Percentiles rank a stretch among this genome's conserved stretches.
phyloP scores from a whole-genome alignment of 2,113 vertebrate species.

The Neomonachus schauinslandi region DNA sequence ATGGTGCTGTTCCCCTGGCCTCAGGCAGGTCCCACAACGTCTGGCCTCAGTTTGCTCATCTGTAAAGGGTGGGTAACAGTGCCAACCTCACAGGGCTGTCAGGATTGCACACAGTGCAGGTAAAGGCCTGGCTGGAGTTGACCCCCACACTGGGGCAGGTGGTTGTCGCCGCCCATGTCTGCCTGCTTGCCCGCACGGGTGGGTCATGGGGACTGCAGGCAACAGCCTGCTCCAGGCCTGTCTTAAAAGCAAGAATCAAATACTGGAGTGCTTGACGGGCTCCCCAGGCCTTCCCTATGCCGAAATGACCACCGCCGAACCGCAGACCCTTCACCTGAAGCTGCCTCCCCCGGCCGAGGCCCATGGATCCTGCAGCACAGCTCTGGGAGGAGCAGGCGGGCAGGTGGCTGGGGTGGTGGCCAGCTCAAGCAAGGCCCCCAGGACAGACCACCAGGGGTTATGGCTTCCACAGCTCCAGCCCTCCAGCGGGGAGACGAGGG shows the following conservation, averaged over 20 bases:
- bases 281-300: neutral
- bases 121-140: neutral
- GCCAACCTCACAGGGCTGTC: neutral
- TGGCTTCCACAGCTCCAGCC: neutral
- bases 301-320: accelerated
- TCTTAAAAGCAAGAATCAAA: neutral
- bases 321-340: neutral
- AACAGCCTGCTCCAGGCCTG: neutral
- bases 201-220: neutral
- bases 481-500: accelerated
- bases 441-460: neutral
- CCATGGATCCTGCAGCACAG: neutral
- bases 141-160: accelerated
- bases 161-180: neutral
- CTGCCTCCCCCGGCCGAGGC: neutral
- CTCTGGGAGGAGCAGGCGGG: too few species aligned
- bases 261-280: too few species aligned
- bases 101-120: too few species aligned
- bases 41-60: neutral
- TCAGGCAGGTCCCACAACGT: accelerated
- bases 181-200: neutral
- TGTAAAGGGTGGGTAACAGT: neutral
- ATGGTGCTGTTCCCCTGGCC: neutral
- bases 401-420: accelerated
- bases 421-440: neutral